These are phyloP conservation scores for Agrochola circellaris DNA, from an alignment of 2,888 invertebrate species.

Conservation along the genomic window DNA sequence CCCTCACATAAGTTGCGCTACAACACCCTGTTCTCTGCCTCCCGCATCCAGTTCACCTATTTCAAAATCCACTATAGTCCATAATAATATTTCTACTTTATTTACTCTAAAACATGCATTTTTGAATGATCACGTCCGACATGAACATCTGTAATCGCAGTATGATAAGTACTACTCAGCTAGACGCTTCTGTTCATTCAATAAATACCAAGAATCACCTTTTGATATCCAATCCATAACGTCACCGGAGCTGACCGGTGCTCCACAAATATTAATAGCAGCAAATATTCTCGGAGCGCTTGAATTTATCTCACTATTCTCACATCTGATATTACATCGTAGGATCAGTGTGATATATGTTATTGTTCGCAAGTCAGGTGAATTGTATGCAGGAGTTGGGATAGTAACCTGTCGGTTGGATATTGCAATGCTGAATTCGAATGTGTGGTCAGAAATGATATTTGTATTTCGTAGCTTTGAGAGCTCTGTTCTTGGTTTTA, in stretches of 20 bases:
- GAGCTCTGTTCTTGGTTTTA: background rate
- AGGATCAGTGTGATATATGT: conserved; percentile 59
- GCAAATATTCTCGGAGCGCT: conserved; percentile 52
- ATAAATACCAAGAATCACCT: conserved; percentile 2
- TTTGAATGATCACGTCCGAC: background rate
- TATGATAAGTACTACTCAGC: background rate
- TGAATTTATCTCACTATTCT: conserved; percentile 59
- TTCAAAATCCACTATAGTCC: background rate
- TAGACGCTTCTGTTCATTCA: conserved; percentile 37
- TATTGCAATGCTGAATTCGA: conserved; percentile 50
- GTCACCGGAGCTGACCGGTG: conserved; percentile 23
- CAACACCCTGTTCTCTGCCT: background rate
- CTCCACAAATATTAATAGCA: conserved; percentile 61
- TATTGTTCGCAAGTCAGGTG: conserved; percentile 50
- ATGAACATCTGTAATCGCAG: background rate
- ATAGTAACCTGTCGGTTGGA: conserved; percentile 32
- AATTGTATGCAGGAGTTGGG: conserved; percentile 34
- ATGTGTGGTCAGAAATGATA: conserved; percentile 21
- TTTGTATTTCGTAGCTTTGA: conserved; percentile 18
- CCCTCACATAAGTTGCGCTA: background rate
- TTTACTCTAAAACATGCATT: background rate
- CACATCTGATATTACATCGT: conserved; percentile 55
- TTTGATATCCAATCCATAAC: conserved; percentile 42
- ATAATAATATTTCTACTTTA: background rate
- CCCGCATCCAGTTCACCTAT: background rate